Percentiles rank a stretch among this genome's conserved stretches.
phyloP scores from a whole-genome alignment of 2,888 invertebrate species.

The Drosophila paracracens region DNA sequence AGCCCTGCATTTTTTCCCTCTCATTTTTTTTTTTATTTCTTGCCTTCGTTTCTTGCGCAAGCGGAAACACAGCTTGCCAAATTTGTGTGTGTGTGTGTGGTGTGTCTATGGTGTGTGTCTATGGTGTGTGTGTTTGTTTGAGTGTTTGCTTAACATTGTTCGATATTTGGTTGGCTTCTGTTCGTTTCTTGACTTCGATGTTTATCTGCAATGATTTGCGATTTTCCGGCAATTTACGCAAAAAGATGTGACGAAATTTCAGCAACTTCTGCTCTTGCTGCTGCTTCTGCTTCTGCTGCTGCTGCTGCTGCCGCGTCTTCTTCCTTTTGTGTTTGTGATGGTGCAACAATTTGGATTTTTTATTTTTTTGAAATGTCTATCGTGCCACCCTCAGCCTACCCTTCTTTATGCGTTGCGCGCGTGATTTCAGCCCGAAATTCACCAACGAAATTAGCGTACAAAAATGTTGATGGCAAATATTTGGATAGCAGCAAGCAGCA shows the following conservation, averaged over 20 bases:
- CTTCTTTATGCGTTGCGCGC: constrained; percentile 74
- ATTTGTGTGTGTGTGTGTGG: constrained; percentile 34
- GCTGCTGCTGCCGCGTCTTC: not conserved
- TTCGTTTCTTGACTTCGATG: constrained; percentile 79
- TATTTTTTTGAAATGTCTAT: constrained; percentile 65
- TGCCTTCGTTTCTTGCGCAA: constrained; percentile 55
- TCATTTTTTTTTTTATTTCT: constrained; percentile 24
- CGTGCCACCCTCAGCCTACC: constrained; percentile 7
- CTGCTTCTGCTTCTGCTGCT: constrained; percentile 1
- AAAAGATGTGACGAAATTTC: constrained; percentile 82
- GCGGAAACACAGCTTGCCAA: constrained; percentile 72
- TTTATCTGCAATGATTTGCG: constrained; percentile 81
- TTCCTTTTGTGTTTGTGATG: constrained; percentile 19
- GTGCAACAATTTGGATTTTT: constrained; percentile 70
- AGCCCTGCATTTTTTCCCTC: constrained; percentile 49
- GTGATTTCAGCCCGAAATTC: constrained; percentile 76
- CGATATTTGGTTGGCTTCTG: constrained; percentile 74
- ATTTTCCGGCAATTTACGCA: constrained; percentile 82
- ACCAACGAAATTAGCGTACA: constrained; percentile 78
- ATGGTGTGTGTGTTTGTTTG: constrained; percentile 36
- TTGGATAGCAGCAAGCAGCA: constrained; percentile 49
- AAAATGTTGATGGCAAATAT: constrained; percentile 80
- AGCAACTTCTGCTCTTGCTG: constrained; percentile 14
- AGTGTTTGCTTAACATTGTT: constrained; percentile 77
- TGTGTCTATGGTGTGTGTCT: constrained; percentile 14